Conservation (phyloP, 2,888 invertebrate genomes). For the Creontiades dilutus region DNA sequence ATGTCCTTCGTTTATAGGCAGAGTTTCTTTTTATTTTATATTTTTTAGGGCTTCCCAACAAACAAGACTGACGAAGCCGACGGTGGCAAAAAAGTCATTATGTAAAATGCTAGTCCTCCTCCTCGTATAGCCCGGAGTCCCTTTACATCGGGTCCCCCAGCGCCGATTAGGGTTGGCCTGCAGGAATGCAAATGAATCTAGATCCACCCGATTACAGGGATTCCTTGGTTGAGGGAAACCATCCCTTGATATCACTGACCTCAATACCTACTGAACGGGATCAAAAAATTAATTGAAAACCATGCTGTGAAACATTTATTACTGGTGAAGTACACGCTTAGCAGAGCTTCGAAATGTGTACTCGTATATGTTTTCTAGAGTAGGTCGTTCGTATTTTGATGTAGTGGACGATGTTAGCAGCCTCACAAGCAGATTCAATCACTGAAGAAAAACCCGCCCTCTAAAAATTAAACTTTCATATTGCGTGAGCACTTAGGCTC, state of each 20-base stretch:
- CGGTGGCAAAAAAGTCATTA: slow-evolving; percentile 48
- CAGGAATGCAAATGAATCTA: slow-evolving; percentile 63
- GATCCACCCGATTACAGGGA: slow-evolving; percentile 55
- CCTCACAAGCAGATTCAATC: too few relatives aligned
- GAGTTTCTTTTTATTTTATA: slow-evolving; percentile 4
- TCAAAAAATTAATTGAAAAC: background rate
- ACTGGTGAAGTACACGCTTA: too few relatives aligned
- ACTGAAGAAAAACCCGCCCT: too few relatives aligned
- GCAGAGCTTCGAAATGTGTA: too few relatives aligned
- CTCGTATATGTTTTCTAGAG: too few relatives aligned
- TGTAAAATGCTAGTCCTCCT: slow-evolving; percentile 35
- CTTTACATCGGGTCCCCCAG: slow-evolving; percentile 8
- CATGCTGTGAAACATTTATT: too few relatives aligned
- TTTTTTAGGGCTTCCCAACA: background rate
- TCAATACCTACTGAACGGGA: background rate
- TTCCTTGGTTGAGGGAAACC: slow-evolving; percentile 48
- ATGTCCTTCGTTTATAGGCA: background rate
- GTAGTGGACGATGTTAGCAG: too few relatives aligned
- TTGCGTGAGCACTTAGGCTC: too few relatives aligned
- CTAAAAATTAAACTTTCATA: too few relatives aligned
- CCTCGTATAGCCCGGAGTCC: background rate
- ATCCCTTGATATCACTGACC: slow-evolving; percentile 4
- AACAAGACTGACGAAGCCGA: background rate
- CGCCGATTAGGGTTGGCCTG: slow-evolving; percentile 52
- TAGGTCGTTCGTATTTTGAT: too few relatives aligned